phyloP scores from a whole-genome alignment of 2,888 invertebrate genomes.

The Rhaphigaster nebulosa region DNA sequence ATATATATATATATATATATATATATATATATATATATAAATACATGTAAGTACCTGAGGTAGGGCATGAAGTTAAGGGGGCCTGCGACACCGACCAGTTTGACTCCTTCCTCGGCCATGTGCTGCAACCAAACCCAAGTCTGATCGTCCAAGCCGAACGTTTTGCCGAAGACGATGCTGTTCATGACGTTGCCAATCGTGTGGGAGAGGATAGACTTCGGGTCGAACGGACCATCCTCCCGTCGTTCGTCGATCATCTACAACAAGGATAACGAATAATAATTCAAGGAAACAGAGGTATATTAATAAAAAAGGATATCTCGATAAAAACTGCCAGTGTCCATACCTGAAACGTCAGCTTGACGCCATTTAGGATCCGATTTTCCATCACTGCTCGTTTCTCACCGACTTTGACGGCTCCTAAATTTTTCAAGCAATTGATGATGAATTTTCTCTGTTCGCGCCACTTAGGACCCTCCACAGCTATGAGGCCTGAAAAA shows the following conservation, averaged over 20 bases:
- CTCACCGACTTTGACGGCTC: conserved; percentile 77
- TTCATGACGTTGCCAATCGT: conserved; percentile 84
- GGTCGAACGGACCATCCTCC: conserved; percentile 70
- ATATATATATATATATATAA: too few species aligned
- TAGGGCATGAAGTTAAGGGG: conserved; percentile 88
- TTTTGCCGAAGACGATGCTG: conserved; percentile 82
- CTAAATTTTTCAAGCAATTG: conserved; percentile 80
- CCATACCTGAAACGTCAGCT: conserved; percentile 76
- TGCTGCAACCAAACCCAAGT: conserved; percentile 84
- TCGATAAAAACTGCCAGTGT: background rate
- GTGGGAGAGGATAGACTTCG: conserved; percentile 75
- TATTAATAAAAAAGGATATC: background rate
- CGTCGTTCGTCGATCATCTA: conserved; percentile 64
- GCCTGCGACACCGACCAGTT: conserved; percentile 86
- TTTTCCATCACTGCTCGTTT: conserved; percentile 77
- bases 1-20: too few species aligned
- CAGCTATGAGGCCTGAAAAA: conserved; percentile 81
- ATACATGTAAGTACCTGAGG: conserved; percentile 76
- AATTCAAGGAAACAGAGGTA: too few species aligned
- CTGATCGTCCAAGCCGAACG: conserved; percentile 77
- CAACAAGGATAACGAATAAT: conserved; percentile 33
- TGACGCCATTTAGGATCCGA: conserved; percentile 75
- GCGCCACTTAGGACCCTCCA: conserved; percentile 85
- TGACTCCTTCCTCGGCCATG: conserved; percentile 86
- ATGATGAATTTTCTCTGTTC: conserved; percentile 84